Evolutionary conservation across 2,113 vertebrate species (phyloP).

Genomic region (Rousettus leschenaultii): DNA sequence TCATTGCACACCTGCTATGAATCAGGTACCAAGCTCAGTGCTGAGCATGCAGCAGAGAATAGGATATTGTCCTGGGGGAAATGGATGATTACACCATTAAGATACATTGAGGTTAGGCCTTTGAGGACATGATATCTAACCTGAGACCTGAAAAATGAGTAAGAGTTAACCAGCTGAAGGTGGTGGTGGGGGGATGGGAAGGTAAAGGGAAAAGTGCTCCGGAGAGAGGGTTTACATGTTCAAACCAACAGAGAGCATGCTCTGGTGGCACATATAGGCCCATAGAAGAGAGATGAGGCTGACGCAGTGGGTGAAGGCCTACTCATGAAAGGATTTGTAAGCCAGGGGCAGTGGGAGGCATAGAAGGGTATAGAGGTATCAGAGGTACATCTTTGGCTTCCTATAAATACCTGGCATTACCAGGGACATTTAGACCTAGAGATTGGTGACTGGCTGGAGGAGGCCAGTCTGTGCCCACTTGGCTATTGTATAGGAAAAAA

Average conservation of each 20-base stretch:
- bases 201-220: not conserved
- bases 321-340: not conserved
- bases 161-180: not conserved
- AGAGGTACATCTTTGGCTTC: not conserved
- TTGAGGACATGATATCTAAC: not conserved
- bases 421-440: not conserved
- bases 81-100: not conserved
- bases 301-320: not conserved
- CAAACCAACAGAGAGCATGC: not conserved
- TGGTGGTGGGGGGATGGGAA: accelerated
- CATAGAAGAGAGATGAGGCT: not conserved
- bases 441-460: not conserved
- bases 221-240: not conserved
- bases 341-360: not conserved
- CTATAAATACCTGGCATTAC: not conserved
- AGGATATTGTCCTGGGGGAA: not conserved
- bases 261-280: not conserved
- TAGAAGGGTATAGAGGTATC: not conserved
- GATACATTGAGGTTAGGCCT: not conserved
- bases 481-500: not conserved
- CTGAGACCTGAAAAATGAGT: not conserved
- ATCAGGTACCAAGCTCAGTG: not conserved
- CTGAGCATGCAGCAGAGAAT: not conserved
- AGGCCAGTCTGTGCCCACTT: not conserved
- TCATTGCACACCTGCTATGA: not conserved